Evolutionary conservation across 2,797 vertebrate genomes (phyloP), one percentile per base, ranked within the genome.

Genomic region (Malurus splendens): DNA sequence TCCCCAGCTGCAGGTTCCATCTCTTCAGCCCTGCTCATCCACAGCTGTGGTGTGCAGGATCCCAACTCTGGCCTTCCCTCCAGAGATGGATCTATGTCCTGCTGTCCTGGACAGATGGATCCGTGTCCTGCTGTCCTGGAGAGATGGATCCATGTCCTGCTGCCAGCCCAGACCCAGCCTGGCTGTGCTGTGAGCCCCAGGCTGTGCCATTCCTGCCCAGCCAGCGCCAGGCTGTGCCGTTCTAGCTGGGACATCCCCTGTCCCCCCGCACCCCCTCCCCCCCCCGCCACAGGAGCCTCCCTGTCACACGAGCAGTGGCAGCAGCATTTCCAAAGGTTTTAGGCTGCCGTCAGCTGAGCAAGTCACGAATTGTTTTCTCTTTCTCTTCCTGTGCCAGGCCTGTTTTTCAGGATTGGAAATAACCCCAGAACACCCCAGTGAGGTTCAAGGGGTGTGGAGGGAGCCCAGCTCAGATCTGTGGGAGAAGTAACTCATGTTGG

Each of bases 301-400:
- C 55, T 27, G 87, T 1, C 0, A 18, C 30, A 3, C 1, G 10
- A n/a, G 67, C 50, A 12, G 24, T 0, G 5, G 10, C 52, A 70
- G 68, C 62, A 32, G 65, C 0, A 0, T 39, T 76, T 48, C 61
- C 10, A 18, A 57, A 25, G 14, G 47, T 30, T 91, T 90, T 28
- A 76, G 86, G 77, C 56, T 91, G 83, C 65, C 0, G 18, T 54
- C 76, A 87, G 56, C 65, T 51, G 48, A 86, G 22, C 17, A 36
- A 3, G 48, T 51, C 18, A 4, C 52, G 54, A 73, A 47, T 6
- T 32, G 56, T 51, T 70, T 81, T 14, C 12, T 56, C 67, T 83
- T 32, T 30, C 54, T 62, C 60, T 38, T 42, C 61, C 68, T 73
- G 14, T 30, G 54, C 51, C 36, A 16, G 23, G 19, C 10, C 24